These are phyloP conservation scores for Monomorium pharaonis DNA, from an alignment of 1,140 invertebrate species.

Conservation along the genomic window DNA sequence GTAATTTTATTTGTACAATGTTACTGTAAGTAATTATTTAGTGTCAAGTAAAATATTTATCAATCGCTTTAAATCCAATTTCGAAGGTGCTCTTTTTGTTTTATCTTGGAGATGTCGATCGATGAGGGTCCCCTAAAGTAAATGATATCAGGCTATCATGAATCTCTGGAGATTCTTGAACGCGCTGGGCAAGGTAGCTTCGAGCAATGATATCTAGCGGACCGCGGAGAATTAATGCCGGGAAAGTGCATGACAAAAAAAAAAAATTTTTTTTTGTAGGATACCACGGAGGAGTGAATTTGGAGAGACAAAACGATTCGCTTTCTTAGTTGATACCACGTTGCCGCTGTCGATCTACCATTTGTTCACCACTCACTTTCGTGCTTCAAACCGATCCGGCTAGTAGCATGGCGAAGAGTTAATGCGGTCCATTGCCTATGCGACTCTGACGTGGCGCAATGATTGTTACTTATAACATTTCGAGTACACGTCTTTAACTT, in stretches of 20 bases:
- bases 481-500: background rate
- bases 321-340: conserved; percentile 62
- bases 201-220: background rate
- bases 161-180: background rate
- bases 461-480: background rate
- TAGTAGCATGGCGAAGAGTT: conserved; percentile 63
- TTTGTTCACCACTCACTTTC: conserved; percentile 82
- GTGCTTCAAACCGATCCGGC: conserved; percentile 65
- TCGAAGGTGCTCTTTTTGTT: too few species aligned
- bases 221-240: background rate
- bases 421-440: background rate
- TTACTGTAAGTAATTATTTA: background rate
- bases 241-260: background rate
- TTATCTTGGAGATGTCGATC: background rate
- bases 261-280: background rate
- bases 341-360: conserved; percentile 69
- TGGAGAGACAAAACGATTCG: conserved; percentile 40
- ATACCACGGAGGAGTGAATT: background rate
- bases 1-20: background rate
- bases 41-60: background rate
- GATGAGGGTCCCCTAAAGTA: background rate
- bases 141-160: conserved; percentile 73
- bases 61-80: background rate
- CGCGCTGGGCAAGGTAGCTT: background rate
- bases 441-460: background rate